A percentile compares a stretch with the other conserved stretches of the same genome.
Evolutionary conservation across 2,888 invertebrate genomes (phyloP).

Genomic region (Pristionchus arcanus): DNA sequence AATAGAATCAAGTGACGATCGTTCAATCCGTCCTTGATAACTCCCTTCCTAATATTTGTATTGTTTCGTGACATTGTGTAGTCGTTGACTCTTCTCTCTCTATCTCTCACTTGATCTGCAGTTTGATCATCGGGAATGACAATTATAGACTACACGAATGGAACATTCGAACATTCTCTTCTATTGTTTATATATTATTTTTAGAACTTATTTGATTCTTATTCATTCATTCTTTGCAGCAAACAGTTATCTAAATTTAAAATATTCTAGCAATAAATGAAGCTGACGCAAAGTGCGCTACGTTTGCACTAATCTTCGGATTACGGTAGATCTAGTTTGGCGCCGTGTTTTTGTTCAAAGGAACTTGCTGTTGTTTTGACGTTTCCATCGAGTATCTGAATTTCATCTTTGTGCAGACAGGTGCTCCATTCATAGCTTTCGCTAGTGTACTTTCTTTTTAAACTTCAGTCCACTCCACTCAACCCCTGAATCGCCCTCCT

Average conservation of each 20-base stretch:
- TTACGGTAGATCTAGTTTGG: conserved; percentile 18
- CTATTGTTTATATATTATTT: background rate
- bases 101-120: conserved; percentile 7
- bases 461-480: background rate
- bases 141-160: background rate
- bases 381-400: background rate
- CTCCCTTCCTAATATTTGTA: background rate
- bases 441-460: no score
- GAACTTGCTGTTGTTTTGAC: background rate
- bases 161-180: background rate
- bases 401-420: background rate
- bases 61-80: conserved; percentile 6
- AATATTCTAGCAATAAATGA: background rate
- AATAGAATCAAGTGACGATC: background rate
- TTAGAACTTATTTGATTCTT: background rate
- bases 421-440: background rate
- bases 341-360: conserved; percentile 2
- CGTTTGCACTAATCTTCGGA: background rate
- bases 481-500: no score
- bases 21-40: conserved; percentile 1
- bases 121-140: background rate
- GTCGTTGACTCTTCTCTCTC: background rate
- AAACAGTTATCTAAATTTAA: background rate
- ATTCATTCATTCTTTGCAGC: background rate
- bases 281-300: background rate